Conservation (phyloP, 2,113 vertebrate genomes). For the Ascaphus truei region DNA sequence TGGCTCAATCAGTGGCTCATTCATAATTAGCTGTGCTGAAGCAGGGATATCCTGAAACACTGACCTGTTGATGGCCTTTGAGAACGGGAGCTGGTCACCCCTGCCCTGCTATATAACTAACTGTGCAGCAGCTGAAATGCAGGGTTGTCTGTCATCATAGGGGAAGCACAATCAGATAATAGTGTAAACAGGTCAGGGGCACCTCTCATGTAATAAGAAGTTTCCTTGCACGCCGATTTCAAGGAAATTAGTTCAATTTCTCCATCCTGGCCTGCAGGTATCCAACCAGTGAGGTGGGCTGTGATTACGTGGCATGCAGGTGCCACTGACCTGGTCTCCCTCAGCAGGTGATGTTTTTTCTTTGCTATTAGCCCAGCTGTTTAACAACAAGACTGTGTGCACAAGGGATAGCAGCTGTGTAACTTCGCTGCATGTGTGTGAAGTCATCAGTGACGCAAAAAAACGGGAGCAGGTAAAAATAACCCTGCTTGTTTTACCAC, state of each 20-base stretch:
- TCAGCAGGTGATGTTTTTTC: background rate
- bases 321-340: background rate
- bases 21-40: no score
- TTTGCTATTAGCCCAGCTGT: constrained; percentile 17
- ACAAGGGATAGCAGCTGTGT: background rate
- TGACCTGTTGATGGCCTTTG: no score
- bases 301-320: background rate
- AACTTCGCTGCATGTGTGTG: background rate
- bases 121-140: no score
- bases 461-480: constrained; percentile 34
- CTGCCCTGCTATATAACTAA: no score
- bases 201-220: background rate
- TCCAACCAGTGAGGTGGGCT: background rate
- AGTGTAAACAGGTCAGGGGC: background rate
- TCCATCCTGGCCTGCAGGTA: no score
- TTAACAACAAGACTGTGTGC: background rate
- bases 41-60: no score
- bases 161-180: no score
- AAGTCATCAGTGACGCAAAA: constrained; percentile 3
- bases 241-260: no score
- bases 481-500: constrained; percentile 9
- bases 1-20: no score
- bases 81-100: no score
- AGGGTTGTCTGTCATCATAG: no score
- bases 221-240: background rate